Evolutionary conservation across 1,140 invertebrate species (phyloP).

Genomic region (Charaxes varanes): DNA sequence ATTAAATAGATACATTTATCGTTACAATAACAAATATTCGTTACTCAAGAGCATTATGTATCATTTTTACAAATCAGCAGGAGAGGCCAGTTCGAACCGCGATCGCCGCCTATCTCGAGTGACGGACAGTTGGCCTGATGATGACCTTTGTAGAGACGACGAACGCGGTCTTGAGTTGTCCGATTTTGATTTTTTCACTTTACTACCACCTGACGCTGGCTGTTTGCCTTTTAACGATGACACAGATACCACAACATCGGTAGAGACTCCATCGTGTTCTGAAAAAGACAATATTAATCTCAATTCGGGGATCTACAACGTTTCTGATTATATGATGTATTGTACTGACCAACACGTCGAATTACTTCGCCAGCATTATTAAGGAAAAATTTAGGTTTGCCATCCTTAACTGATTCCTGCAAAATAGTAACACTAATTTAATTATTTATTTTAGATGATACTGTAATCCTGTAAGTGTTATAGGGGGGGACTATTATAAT

Average conservation of each 20-base stretch:
- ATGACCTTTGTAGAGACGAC: constrained; percentile 56
- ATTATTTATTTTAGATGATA: no score
- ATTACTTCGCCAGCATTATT: constrained; percentile 68
- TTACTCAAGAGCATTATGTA: constrained; percentile 16
- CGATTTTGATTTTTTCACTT: constrained; percentile 69
- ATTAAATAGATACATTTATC: neutral
- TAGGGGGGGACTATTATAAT: no score
- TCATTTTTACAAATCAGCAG: constrained; percentile 45
- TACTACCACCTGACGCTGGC: constrained; percentile 61
- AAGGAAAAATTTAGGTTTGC: constrained; percentile 62
- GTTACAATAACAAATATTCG: constrained; percentile 15
- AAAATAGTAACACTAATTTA: no score
- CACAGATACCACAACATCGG: constrained; percentile 58
- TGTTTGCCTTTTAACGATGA: constrained; percentile 68
- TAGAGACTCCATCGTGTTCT: constrained; percentile 58
- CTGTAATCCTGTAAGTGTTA: no score
- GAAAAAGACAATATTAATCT: constrained; percentile 11
- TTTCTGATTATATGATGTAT: neutral
- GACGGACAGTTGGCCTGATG: constrained; percentile 56
- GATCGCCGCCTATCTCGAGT: constrained; percentile 48
- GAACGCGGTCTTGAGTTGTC: constrained; percentile 55
- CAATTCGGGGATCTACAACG: neutral
- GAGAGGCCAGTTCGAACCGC: constrained; percentile 50
- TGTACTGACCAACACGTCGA: constrained; percentile 50
- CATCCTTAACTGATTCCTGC: constrained; percentile 62